These are phyloP conservation scores for Oscheius sp. DNA, from an alignment of 2,888 invertebrate genomes.

Conservation along the genomic window DNA sequence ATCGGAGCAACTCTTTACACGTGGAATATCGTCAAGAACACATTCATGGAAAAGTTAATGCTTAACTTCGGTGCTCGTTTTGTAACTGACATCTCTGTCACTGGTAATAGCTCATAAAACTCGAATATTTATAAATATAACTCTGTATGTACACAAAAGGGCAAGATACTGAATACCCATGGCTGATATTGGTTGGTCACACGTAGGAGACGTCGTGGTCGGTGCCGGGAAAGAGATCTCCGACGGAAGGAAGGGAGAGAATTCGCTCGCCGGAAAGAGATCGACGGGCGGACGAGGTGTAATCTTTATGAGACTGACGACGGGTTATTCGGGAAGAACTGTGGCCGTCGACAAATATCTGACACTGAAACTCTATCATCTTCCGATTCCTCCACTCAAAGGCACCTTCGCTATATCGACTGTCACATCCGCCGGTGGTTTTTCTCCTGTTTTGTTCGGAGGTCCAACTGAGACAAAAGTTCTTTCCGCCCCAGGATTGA, in stretches of 20 bases:
- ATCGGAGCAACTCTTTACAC: slow-evolving; percentile 46
- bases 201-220: slow-evolving; percentile 35
- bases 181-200: slow-evolving; percentile 19
- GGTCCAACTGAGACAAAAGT: slow-evolving; percentile 2
- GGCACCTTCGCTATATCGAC: slow-evolving; percentile 25
- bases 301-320: slow-evolving; percentile 32
- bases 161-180: slow-evolving; percentile 8
- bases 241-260: slow-evolving; percentile 16
- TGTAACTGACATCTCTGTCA: slow-evolving; percentile 42
- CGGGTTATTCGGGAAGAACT: slow-evolving; percentile 1
- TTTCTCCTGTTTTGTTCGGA: neutral
- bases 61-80: slow-evolving; percentile 53
- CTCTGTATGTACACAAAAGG: slow-evolving; percentile 18
- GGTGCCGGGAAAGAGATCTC: slow-evolving; percentile 30
- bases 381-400: too few species aligned
- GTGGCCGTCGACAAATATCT: slow-evolving; percentile 26
- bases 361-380: slow-evolving; percentile 13
- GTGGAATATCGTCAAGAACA: slow-evolving; percentile 58
- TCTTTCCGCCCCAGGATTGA: slow-evolving; percentile 52
- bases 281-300: neutral
- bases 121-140: slow-evolving; percentile 13
- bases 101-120: slow-evolving; percentile 10
- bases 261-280: neutral
- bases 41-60: slow-evolving; percentile 54
- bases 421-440: slow-evolving; percentile 15